These are phyloP conservation scores for Philopotamus ludificatus DNA, from an alignment of 1,140 invertebrate species.

Conservation along the genomic window DNA sequence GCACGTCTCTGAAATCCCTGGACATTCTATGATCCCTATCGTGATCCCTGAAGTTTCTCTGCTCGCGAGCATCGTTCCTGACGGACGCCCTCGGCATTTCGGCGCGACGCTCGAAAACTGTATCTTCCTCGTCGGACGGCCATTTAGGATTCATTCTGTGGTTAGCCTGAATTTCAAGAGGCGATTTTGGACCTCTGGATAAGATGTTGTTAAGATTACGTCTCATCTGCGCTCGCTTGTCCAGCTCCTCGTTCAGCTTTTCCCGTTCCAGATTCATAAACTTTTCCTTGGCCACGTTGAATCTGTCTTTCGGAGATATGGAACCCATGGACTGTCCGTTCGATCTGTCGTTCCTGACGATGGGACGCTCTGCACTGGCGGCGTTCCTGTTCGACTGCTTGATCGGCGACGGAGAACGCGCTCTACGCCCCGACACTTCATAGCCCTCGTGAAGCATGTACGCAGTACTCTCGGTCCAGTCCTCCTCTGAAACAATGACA, in stretches of 20 bases:
- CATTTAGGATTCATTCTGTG: slow-evolving; percentile 24
- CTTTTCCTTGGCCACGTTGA: slow-evolving; percentile 81
- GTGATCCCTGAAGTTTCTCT: slow-evolving; percentile 28
- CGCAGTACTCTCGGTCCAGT: slow-evolving; percentile 55
- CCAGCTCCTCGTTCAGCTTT: slow-evolving; percentile 58
- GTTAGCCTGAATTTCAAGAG: slow-evolving; percentile 30
- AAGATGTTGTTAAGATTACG: slow-evolving; percentile 48
- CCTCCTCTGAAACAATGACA: slow-evolving; percentile 51
- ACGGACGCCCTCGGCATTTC: slow-evolving; percentile 48
- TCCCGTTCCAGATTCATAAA: slow-evolving; percentile 75
- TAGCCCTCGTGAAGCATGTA: slow-evolving; percentile 57
- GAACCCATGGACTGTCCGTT: slow-evolving; percentile 41
- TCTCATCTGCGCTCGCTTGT: slow-evolving; percentile 53
- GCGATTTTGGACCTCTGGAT: slow-evolving; percentile 50
- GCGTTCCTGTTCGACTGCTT: slow-evolving; percentile 29
- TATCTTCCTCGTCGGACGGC: slow-evolving; percentile 32
- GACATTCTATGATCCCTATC: slow-evolving; percentile 21
- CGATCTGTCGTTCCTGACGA: slow-evolving; percentile 47
- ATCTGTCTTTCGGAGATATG: slow-evolving; percentile 69
- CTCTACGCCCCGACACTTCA: slow-evolving; percentile 46
- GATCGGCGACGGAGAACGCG: slow-evolving; percentile 37
- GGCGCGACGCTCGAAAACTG: slow-evolving; percentile 49
- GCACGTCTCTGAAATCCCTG: slow-evolving; percentile 23
- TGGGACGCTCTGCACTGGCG: slow-evolving; percentile 43
- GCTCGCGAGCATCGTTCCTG: slow-evolving; percentile 44